Evolutionary conservation across 2,888 invertebrate genomes (phyloP), one percentile per base, ranked within the genome.

Genomic region (Cheilosia impressa): DNA sequence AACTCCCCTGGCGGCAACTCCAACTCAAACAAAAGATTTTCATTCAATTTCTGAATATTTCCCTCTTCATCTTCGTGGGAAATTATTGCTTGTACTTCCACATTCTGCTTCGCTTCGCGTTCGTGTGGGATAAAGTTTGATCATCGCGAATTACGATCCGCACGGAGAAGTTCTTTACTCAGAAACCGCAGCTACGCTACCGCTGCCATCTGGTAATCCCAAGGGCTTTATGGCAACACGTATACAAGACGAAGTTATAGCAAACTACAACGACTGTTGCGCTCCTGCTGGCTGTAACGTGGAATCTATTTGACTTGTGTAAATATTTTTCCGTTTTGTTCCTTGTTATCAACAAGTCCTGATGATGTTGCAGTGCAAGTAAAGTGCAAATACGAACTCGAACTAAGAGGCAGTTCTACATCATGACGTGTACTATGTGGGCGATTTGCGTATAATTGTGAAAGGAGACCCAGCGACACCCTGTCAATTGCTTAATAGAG

Each of bases 11-110:
- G 53, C 22, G 45, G 19, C 38, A 52, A 47, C 57, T 53, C 41
- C 22, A 73, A 83, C 73, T 69, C 78, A 83, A 78, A 83, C 83
- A 83, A 83, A 83, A 83, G 83, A 83, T 78, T 78, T 68, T 73
- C 82, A 78, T 83, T 83, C 78, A 78, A 78, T 83, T 83, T 72
- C 78, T 13, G 41, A 76, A 81, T 76, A 45, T 58, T 41, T 55
- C 17, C 50, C 58, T 65, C 60, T 66, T 57, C 57, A 52, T 73
- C 72, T 78, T 83, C 57, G 50, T 43, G 79, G 52, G 7, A 69
- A 78, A 55, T 83, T 83, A 66, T 72, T 83, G 66, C 66, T 72
- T 76, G 66, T 77, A 66, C 72, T 72, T 65, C 72, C 38, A 13
- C 72, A 71, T 71, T 78, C 45, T 57, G 38, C 24, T 47, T 60